Evolutionary conservation across 1,140 invertebrate genomes (phyloP), one percentile per base, ranked within the genome.

Genomic region (Hyphantria cunea): DNA sequence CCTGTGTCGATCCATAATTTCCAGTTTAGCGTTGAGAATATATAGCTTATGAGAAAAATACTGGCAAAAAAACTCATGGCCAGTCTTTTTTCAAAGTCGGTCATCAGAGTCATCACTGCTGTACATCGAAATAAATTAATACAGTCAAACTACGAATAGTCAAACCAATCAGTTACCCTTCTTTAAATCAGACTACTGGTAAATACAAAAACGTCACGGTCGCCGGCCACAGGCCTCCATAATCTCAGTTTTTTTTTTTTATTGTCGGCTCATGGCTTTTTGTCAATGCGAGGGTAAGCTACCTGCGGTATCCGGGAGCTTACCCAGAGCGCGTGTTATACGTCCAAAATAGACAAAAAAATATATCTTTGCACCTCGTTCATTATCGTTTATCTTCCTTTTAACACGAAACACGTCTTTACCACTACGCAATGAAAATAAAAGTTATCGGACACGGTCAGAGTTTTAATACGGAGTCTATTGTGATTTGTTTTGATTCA

Each of bases 291-390:
- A 84, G 86, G 37, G 82, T 79, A 66, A 25, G 64, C 84, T 89
- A 89, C 86, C 86, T 89, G 86, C 80, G 71, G 75, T 76, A 85
- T 87, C 86, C 86, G 77, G 74, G 72, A 83, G 76, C 74, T 56
- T 53, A 65, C 65, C 61, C 69, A 77, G 77, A 70, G 67, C 74
- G 72, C 64, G 62, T 71, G 64, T 72, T 73, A 73, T 72, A 68
- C 64, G 63, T 66, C 51, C 66, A 76, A 77, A 74, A 78, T 69
- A 75, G 70, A 76, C 54, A 65, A 72, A 82, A 79, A 76, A 70
- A 70, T 66, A 78, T 74, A 80, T 73, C 65, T 74, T 66, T 69
- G 72, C 75, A 76, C 72, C 68, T 48, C 66, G 76, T 84, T 66
- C 83, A 83, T 70, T 56, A 66, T 76, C 58, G 56, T 54, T 65